Evolutionary conservation across 2,113 vertebrate species (phyloP).

Genomic region (Catharus fuscescens): DNA sequence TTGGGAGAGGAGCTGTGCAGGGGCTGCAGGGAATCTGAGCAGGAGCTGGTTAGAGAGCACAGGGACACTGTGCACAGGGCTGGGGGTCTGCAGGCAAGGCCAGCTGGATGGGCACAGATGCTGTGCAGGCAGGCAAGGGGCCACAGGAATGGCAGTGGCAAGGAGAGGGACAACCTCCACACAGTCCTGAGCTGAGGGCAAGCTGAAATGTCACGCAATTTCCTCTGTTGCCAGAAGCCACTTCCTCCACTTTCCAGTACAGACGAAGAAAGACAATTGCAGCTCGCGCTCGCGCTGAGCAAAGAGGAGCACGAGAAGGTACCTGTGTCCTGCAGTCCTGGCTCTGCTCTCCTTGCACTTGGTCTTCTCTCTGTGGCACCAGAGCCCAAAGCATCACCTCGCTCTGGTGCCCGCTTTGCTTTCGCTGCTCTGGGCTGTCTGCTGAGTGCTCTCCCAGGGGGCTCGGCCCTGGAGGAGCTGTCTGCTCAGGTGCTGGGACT

Average conservation of each 20-base stretch:
- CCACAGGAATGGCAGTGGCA: neutral
- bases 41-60: accelerated
- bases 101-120: neutral
- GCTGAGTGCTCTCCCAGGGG: neutral
- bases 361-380: neutral
- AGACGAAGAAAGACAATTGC: slow-evolving; percentile 93
- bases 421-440: slow-evolving; percentile 2
- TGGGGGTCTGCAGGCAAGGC: neutral
- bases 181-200: neutral
- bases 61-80: neutral
- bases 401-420: neutral
- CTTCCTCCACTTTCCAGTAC: slow-evolving; percentile 82
- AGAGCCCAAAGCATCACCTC: neutral
- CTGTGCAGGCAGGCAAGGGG: neutral
- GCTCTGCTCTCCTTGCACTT: slow-evolving; percentile 47
- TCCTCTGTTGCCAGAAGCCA: slow-evolving; percentile 77
- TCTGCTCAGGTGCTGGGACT: slow-evolving; percentile 26
- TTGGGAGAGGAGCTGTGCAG: neutral
- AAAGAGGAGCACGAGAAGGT: slow-evolving; percentile 92
- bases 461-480: neutral
- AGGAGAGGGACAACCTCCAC: neutral
- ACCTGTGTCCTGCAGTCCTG: slow-evolving; percentile 48
- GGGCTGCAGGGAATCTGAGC: neutral
- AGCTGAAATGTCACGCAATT: slow-evolving; percentile 63
- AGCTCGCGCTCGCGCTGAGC: slow-evolving; percentile 92